Conservation (phyloP, 2,797 vertebrate genomes). For the Phrynocephalus guinanensis region DNA sequence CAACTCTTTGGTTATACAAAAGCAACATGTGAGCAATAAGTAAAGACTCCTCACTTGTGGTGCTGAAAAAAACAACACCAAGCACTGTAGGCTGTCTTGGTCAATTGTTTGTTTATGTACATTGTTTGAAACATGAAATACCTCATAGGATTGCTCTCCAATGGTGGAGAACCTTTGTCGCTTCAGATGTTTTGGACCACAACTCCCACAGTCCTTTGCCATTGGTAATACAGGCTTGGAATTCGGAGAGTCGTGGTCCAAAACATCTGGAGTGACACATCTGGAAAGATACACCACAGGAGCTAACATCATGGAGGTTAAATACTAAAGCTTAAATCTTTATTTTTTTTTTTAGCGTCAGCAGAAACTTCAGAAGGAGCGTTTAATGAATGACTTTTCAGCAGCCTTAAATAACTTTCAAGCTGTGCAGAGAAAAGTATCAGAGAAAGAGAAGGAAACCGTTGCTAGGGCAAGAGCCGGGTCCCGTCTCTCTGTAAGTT, state of each 20-base stretch:
- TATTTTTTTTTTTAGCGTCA: slow-evolving; percentile 84
- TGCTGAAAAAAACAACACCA: not conserved
- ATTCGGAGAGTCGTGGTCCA: too few species aligned
- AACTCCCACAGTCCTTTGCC: too few species aligned
- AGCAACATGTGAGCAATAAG: too few species aligned
- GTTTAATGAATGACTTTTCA: slow-evolving; percentile 98
- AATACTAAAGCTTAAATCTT: not conserved
- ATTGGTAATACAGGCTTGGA: too few species aligned
- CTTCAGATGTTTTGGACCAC: too few species aligned
- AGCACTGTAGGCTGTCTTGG: too few species aligned
- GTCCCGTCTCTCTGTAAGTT: slow-evolving; percentile 85
- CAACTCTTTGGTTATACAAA: too few species aligned
- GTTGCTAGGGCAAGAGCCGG: slow-evolving; percentile 90
- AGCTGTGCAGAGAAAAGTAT: slow-evolving; percentile 89
- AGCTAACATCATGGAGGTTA: not conserved
- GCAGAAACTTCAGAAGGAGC: slow-evolving; percentile 94
- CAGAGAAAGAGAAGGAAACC: slow-evolving; percentile 92
- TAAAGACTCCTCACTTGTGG: not conserved
- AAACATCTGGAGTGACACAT: too few species aligned
- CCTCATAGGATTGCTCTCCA: not conserved
- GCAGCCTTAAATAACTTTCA: slow-evolving; percentile 95
- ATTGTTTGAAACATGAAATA: not conserved
- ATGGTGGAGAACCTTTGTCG: too few species aligned
- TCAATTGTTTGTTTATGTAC: not conserved
- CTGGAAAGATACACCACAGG: not conserved